phyloP scores from a whole-genome alignment of 1,140 invertebrate genomes.

The Lethrus apterus region DNA sequence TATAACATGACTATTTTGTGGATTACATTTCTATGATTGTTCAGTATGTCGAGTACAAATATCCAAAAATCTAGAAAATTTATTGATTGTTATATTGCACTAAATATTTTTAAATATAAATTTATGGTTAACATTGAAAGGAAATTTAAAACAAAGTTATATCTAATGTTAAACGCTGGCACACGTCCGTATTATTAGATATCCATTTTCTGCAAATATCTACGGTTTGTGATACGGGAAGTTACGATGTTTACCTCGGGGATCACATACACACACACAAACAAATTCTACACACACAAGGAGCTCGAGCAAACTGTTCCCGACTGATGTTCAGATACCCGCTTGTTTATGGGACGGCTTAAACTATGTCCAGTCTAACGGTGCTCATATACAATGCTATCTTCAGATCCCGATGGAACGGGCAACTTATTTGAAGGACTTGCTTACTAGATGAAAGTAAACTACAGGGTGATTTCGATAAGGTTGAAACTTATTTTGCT shows the following conservation, averaged over 20 bases:
- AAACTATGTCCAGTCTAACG: slow-evolving; percentile 44
- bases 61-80: too few relatives aligned
- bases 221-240: slow-evolving; percentile 22
- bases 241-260: slow-evolving; percentile 43
- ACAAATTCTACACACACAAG: slow-evolving; percentile 9
- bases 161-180: too few relatives aligned
- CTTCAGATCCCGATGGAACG: slow-evolving; percentile 37
- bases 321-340: slow-evolving; percentile 43
- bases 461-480: slow-evolving; percentile 15
- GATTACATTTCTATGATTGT: too few relatives aligned
- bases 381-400: slow-evolving; percentile 43
- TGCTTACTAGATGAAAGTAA: slow-evolving; percentile 20
- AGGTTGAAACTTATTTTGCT: slow-evolving; percentile 15
- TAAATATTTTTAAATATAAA: too few relatives aligned
- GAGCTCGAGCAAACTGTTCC: slow-evolving; percentile 33
- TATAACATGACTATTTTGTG: too few relatives aligned
- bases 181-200: slow-evolving; percentile 13
- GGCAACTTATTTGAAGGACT: slow-evolving; percentile 25
- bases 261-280: slow-evolving; percentile 24
- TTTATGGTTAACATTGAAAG: too few relatives aligned
- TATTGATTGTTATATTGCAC: too few relatives aligned
- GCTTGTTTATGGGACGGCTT: slow-evolving; percentile 42
- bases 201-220: slow-evolving; percentile 20
- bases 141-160: too few relatives aligned
- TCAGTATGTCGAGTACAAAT: too few relatives aligned